phyloP scores from a whole-genome alignment of 2,888 invertebrate genomes.

The Phaonia tiefii region DNA sequence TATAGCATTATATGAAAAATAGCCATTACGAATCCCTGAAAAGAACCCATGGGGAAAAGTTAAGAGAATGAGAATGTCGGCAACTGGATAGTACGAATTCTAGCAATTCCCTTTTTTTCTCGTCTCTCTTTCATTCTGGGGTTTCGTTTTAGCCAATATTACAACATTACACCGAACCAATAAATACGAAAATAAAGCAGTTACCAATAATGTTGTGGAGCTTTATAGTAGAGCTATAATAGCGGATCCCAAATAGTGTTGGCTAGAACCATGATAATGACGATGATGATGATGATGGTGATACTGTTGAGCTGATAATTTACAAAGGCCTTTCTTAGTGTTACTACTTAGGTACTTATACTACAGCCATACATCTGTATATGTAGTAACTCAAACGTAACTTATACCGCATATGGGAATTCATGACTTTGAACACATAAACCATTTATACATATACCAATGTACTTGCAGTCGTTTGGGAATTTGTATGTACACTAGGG shows the following conservation, averaged over 20 bases:
- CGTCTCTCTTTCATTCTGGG: background rate
- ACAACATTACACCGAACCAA: conserved; percentile 23
- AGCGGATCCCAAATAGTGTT: background rate
- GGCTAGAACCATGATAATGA: background rate
- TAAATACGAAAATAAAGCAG: conserved; percentile 23
- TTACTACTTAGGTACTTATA: too few species aligned
- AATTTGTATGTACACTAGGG: too few species aligned
- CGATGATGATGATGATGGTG: background rate
- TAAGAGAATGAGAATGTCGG: background rate
- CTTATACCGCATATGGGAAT: too few species aligned
- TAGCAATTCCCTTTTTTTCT: background rate
- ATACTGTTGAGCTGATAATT: conserved; percentile 6
- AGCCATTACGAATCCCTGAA: conserved; percentile 10
- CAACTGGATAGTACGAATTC: background rate
- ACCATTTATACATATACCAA: too few species aligned
- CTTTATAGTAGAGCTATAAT: too few species aligned
- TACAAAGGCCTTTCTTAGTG: background rate
- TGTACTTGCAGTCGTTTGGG: too few species aligned
- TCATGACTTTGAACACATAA: too few species aligned
- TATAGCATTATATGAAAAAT: conserved; percentile 28
- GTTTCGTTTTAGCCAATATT: background rate
- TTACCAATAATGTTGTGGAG: background rate
- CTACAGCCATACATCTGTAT: too few species aligned
- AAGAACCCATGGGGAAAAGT: background rate
- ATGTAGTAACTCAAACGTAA: too few species aligned